Evolutionary conservation across 2,797 vertebrate genomes (phyloP).

Genomic region (Anguilla marmorata): DNA sequence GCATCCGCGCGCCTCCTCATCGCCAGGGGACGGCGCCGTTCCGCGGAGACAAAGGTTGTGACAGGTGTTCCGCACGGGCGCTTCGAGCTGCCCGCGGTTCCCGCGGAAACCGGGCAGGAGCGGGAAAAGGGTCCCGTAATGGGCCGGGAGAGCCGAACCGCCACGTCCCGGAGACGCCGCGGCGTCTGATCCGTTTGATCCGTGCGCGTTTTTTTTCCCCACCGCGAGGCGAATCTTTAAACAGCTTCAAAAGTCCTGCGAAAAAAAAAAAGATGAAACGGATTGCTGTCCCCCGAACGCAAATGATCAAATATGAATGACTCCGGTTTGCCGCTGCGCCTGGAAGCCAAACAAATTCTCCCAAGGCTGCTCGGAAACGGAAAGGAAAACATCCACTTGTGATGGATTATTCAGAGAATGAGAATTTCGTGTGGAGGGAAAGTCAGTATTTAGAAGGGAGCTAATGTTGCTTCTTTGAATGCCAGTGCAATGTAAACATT

Average conservation of each 20-base stretch:
- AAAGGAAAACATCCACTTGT: slow-evolving; percentile 31
- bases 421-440: neutral
- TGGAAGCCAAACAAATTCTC: slow-evolving; percentile 33
- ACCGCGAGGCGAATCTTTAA: slow-evolving; percentile 20
- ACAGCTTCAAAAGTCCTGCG: slow-evolving; percentile 15
- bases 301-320: slow-evolving; percentile 39
- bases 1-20: slow-evolving; percentile 43
- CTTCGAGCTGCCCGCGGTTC: slow-evolving; percentile 18
- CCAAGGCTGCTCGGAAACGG: neutral
- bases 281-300: slow-evolving; percentile 21
- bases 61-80: slow-evolving; percentile 46
- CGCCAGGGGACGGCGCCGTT: slow-evolving; percentile 39
- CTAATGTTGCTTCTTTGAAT: neutral
- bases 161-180: neutral
- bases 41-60: slow-evolving; percentile 39
- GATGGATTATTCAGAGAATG: slow-evolving; percentile 19
- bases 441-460: slow-evolving; percentile 4
- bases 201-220: neutral
- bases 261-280: neutral
- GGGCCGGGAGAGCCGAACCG: neutral
- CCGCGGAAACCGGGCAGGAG: neutral
- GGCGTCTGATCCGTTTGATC: neutral
- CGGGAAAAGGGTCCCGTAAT: neutral
- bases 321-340: slow-evolving; percentile 32
- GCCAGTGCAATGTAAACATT: neutral